These are phyloP conservation scores for Mareca strepera DNA, from an alignment of 2,797 vertebrate species.

Conservation along the genomic window DNA sequence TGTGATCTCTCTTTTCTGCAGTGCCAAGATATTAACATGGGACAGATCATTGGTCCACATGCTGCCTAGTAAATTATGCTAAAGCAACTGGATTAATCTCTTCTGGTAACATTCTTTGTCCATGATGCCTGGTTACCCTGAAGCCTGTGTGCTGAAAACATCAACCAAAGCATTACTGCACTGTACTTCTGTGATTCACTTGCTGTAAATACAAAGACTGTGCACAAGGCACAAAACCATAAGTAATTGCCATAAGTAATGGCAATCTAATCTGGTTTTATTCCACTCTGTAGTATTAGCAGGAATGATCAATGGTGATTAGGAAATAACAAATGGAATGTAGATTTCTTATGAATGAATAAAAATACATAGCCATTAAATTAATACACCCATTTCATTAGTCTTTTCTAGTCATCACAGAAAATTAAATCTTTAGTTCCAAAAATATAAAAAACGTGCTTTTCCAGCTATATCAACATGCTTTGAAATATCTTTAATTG, in stretches of 20 bases:
- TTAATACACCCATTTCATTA: neutral
- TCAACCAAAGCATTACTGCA: neutral
- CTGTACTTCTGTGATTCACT: neutral
- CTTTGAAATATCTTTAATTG: slow-evolving; percentile 57
- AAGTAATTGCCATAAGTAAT: neutral
- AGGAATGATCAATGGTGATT: neutral
- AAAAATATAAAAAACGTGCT: slow-evolving; percentile 6
- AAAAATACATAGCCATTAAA: neutral
- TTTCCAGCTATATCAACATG: slow-evolving; percentile 23
- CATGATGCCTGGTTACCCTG: neutral
- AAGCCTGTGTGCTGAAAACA: neutral
- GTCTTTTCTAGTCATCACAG: slow-evolving; percentile 6
- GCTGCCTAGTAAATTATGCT: neutral
- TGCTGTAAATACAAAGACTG: neutral
- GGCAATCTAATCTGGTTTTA: neutral
- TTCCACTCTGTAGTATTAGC: neutral
- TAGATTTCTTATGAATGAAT: neutral
- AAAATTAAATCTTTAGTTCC: slow-evolving; percentile 4
- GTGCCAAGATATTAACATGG: neutral
- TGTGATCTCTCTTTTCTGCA: neutral
- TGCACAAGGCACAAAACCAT: neutral
- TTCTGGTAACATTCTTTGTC: neutral
- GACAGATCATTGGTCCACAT: neutral
- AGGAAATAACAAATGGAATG: neutral
- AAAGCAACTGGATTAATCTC: slow-evolving; percentile 1